These are phyloP conservation scores for Micrasema longulum DNA, from an alignment of 1,140 invertebrate genomes.

Conservation along the genomic window DNA sequence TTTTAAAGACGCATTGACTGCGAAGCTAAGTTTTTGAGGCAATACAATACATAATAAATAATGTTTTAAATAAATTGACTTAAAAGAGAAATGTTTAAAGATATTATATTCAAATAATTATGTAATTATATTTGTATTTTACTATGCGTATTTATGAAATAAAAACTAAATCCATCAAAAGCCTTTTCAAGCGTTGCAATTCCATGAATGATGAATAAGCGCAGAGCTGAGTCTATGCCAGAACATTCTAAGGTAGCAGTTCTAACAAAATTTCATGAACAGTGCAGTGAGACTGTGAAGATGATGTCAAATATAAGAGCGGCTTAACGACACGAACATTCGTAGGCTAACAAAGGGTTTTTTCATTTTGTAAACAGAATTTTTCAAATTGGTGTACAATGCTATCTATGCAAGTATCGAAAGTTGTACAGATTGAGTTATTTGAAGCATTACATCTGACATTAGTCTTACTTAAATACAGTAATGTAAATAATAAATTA, in stretches of 20 bases:
- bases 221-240: slow-evolving; percentile 17
- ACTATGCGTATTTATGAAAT: background rate
- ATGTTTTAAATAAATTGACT: too few relatives aligned
- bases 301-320: slow-evolving; percentile 10
- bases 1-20: background rate
- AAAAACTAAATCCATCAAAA: slow-evolving; percentile 26
- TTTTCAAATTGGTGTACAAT: too few relatives aligned
- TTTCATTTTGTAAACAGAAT: too few relatives aligned
- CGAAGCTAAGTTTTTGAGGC: slow-evolving; percentile 9
- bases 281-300: slow-evolving; percentile 24
- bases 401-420: too few relatives aligned
- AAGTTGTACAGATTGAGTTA: too few relatives aligned
- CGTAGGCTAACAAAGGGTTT: slow-evolving; percentile 14
- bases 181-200: slow-evolving; percentile 19
- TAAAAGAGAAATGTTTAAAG: too few relatives aligned
- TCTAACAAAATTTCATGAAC: slow-evolving; percentile 11
- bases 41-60: too few relatives aligned
- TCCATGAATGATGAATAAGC: slow-evolving; percentile 30
- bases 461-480: too few relatives aligned
- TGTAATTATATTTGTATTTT: too few relatives aligned
- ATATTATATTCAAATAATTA: too few relatives aligned
- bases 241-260: slow-evolving; percentile 32
- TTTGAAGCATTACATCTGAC: too few relatives aligned
- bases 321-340: slow-evolving; percentile 11
- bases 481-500: too few relatives aligned